These are phyloP conservation scores for Zaprionus lineosus DNA, from an alignment of 2,888 invertebrate species.

Conservation along the genomic window DNA sequence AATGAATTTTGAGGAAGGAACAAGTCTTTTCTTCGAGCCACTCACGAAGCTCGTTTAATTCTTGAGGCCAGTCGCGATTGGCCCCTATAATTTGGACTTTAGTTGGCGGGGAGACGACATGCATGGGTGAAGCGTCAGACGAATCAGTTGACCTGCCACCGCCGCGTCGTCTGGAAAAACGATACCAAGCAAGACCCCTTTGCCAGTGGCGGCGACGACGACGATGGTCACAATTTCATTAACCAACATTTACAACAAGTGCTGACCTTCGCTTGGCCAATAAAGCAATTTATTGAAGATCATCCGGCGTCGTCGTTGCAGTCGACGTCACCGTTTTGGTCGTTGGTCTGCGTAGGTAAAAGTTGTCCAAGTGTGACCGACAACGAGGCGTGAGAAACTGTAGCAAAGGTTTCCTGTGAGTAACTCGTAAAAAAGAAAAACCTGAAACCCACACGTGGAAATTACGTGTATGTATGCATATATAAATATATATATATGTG, in stretches of 20 bases:
- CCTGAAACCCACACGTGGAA: conserved; percentile 58
- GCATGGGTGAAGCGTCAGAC: conserved; percentile 41
- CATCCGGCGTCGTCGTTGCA: conserved; percentile 19
- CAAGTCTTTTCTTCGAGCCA: too few species aligned
- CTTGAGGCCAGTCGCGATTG: conserved; percentile 54
- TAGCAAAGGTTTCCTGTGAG: conserved; percentile 48
- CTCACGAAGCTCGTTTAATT: too few species aligned
- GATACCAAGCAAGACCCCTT: conserved; percentile 35
- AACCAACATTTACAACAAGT: conserved; percentile 62
- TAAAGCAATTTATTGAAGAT: conserved; percentile 73
- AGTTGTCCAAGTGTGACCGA: conserved; percentile 64
- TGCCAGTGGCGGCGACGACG: neutral
- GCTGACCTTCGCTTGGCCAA: conserved; percentile 71
- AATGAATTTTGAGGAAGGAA: too few species aligned
- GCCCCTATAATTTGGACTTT: conserved; percentile 63
- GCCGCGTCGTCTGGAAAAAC: conserved; percentile 34
- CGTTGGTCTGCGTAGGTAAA: conserved; percentile 52
- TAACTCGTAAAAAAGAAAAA: conserved; percentile 34
- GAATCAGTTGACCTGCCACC: conserved; percentile 64
- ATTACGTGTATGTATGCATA: conserved; percentile 46
- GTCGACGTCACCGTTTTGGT: neutral
- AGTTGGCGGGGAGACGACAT: conserved; percentile 40
- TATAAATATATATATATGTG: conserved; percentile 35
- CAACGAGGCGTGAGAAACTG: conserved; percentile 68
- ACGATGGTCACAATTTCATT: conserved; percentile 50